Conservation (phyloP, 2,797 vertebrate genomes). For the Sebastes hubbsi region DNA sequence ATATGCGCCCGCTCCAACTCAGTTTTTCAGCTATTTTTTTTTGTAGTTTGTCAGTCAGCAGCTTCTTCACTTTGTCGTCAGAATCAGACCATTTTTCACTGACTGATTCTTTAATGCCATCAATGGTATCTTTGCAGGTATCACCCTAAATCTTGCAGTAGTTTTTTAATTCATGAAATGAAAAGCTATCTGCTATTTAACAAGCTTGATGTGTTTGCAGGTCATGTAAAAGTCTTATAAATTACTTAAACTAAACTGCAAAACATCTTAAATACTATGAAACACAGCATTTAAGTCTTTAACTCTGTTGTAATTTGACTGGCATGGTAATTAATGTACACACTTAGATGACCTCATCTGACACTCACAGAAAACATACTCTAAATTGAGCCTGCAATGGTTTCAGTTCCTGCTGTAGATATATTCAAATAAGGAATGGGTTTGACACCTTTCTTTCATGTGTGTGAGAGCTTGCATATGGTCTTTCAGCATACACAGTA, state of each 20-base stretch:
- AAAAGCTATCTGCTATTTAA: too few relatives aligned
- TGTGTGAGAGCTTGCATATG: background rate
- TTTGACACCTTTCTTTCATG: background rate
- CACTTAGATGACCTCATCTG: background rate
- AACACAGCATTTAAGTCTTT: background rate
- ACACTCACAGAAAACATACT: background rate
- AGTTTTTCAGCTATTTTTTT: too few relatives aligned
- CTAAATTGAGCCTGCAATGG: background rate
- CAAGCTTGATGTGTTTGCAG: too few relatives aligned
- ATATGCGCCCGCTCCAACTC: too few relatives aligned
- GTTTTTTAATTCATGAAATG: too few relatives aligned
- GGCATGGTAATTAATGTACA: background rate
- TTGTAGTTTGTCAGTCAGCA: too few relatives aligned
- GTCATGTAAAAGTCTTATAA: too few relatives aligned
- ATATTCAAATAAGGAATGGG: background rate
- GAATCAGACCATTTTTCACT: too few relatives aligned
- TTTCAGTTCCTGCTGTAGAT: constrained; percentile 40
- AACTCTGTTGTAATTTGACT: background rate
- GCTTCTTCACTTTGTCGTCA: too few relatives aligned
- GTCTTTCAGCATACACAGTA: background rate
- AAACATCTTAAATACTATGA: background rate
- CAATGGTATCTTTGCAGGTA: too few relatives aligned
- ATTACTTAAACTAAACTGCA: background rate
- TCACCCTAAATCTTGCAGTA: too few relatives aligned
- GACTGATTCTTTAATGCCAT: too few relatives aligned